Evolutionary conservation across 2,113 vertebrate species (phyloP).

Genomic region (Plotosus lineatus): DNA sequence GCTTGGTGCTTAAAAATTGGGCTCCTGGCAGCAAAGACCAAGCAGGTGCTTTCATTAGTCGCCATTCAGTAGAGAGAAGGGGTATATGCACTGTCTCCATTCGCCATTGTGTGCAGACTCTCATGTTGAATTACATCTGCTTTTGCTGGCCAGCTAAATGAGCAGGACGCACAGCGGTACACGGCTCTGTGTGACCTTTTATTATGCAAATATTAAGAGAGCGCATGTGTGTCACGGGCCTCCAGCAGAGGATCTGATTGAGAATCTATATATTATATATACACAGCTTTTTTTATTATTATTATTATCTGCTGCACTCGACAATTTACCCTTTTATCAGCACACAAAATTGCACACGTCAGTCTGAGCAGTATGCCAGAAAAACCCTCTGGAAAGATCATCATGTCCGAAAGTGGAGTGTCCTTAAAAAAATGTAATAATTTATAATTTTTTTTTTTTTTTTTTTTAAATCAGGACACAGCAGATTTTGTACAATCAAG

Average conservation of each 20-base stretch:
- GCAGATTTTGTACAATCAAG: too few relatives aligned
- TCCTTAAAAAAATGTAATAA: not conserved
- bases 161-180: slow-evolving; percentile 21
- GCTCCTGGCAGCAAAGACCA: slow-evolving; percentile 48
- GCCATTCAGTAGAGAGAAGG: slow-evolving; percentile 57
- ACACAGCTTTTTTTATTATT: too few relatives aligned
- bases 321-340: not conserved
- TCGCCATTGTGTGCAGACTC: slow-evolving; percentile 51
- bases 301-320: not conserved
- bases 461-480: too few relatives aligned
- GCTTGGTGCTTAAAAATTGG: slow-evolving; percentile 47
- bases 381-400: not conserved
- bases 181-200: slow-evolving; percentile 51
- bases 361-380: not conserved
- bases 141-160: slow-evolving; percentile 36
- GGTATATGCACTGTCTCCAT: not conserved
- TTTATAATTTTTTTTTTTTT: too few relatives aligned
- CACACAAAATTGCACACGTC: not conserved
- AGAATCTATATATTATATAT: slow-evolving; percentile 46
- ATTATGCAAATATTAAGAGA: not conserved
- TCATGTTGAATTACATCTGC: slow-evolving; percentile 53
- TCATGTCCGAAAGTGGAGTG: not conserved
- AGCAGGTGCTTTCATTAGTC: slow-evolving; percentile 67
- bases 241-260: slow-evolving; percentile 55
- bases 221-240: slow-evolving; percentile 53